Percentiles rank a stretch among this genome's conserved stretches.
Evolutionary conservation across 2,797 vertebrate genomes (phyloP).

Genomic region (Microchirus variegatus): DNA sequence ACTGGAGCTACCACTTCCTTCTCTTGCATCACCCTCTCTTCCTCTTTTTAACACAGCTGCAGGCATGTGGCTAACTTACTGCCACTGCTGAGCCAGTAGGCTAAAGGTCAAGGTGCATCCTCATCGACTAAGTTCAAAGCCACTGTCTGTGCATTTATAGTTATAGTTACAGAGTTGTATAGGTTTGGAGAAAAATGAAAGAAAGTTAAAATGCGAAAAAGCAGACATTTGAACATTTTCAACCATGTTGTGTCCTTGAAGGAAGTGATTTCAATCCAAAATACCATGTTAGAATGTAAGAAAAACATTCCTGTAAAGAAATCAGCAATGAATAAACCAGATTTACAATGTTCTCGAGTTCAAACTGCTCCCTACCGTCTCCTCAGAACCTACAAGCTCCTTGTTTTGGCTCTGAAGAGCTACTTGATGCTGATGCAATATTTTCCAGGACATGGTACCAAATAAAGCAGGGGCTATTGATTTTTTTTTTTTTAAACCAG

Average conservation of each 20-base stretch:
- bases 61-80: conserved; percentile 46
- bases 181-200: no score
- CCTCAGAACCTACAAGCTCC: conserved; percentile 59
- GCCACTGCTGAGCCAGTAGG: conserved; percentile 32
- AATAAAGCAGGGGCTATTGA: conserved; percentile 39
- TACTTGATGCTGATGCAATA: conserved; percentile 67
- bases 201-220: not conserved
- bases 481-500: conserved; percentile 45
- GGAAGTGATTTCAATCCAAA: conserved; percentile 4
- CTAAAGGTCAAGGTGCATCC: conserved; percentile 38
- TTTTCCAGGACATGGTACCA: conserved; percentile 72
- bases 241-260: conserved; percentile 14
- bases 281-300: conserved; percentile 43
- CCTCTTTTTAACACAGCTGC: conserved; percentile 48
- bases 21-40: conserved; percentile 35
- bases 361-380: conserved; percentile 58
- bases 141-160: conserved; percentile 6
- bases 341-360: conserved; percentile 55
- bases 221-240: not conserved
- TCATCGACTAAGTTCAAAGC: conserved; percentile 25
- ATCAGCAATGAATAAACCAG: conserved; percentile 51
- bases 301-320: conserved; percentile 55
- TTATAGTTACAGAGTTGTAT: no score
- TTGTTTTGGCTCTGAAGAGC: conserved; percentile 45
- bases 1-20: conserved; percentile 36